A percentile compares a stretch with the other conserved stretches of the same genome.
Conservation (phyloP, 2,888 invertebrate species). For the Drosophila meridiana region DNA sequence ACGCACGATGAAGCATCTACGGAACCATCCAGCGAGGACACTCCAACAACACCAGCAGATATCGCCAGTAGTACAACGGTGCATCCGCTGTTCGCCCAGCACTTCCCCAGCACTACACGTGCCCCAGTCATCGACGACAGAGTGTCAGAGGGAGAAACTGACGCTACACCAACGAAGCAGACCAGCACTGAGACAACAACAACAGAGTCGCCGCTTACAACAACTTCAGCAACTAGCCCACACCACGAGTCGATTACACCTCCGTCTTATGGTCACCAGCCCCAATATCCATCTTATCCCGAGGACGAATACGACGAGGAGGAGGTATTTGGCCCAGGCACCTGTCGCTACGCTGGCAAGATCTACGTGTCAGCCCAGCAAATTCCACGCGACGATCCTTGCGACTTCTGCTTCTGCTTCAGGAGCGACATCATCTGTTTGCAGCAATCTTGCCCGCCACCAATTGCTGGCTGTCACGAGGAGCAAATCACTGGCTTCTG, state of each 20-base stretch:
- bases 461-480: slow-evolving; percentile 95
- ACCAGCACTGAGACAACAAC: slow-evolving; percentile 51
- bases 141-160: slow-evolving; percentile 51
- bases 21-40: slow-evolving; percentile 40
- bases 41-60: slow-evolving; percentile 48
- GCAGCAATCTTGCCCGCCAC: slow-evolving; percentile 97
- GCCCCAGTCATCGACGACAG: slow-evolving; percentile 57
- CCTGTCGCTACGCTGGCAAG: slow-evolving; percentile 96
- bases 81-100: slow-evolving; percentile 77
- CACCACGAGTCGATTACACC: slow-evolving; percentile 78
- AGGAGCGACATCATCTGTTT: slow-evolving; percentile 97
- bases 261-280: slow-evolving; percentile 76
- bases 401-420: slow-evolving; percentile 98
- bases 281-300: slow-evolving; percentile 82
- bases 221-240: slow-evolving; percentile 65
- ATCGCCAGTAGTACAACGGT: slow-evolving; percentile 57
- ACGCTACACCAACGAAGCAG: slow-evolving; percentile 40
- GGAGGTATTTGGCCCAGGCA: slow-evolving; percentile 93
- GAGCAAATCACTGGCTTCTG: slow-evolving; percentile 97
- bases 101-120: slow-evolving; percentile 57
- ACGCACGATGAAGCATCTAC: slow-evolving; percentile 36
- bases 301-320: slow-evolving; percentile 92
- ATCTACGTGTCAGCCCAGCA: slow-evolving; percentile 97
- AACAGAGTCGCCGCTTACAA: slow-evolving; percentile 55
- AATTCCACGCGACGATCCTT: slow-evolving; percentile 96